Evolutionary conservation across 2,888 invertebrate genomes (phyloP).

Genomic region (Tiliacea aurago): DNA sequence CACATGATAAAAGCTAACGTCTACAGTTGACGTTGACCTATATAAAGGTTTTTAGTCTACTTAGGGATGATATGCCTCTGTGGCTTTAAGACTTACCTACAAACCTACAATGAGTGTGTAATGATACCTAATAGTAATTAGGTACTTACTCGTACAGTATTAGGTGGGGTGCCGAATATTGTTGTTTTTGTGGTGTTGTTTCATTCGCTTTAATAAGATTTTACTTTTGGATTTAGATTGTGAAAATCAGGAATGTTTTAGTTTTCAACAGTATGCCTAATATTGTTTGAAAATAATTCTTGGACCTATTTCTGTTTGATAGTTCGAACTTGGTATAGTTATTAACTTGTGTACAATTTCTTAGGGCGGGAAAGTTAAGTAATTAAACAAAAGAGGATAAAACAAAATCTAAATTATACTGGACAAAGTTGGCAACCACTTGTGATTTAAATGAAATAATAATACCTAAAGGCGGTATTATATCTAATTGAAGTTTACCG

Average conservation of each 20-base stretch:
- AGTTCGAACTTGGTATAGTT: background rate
- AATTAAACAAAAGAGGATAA: constrained; percentile 6
- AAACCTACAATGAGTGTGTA: constrained; percentile 22
- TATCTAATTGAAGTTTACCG: constrained; percentile 63
- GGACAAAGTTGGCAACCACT: constrained; percentile 45
- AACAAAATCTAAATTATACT: constrained; percentile 16
- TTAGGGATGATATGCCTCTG: constrained; percentile 30
- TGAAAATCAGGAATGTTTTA: too few relatives aligned
- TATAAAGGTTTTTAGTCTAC: constrained; percentile 41
- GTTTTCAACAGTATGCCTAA: too few relatives aligned
- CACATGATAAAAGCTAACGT: constrained; percentile 1
- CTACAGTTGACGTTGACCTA: constrained; percentile 32
- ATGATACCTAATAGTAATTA: constrained; percentile 2
- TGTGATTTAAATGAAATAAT: constrained; percentile 44
- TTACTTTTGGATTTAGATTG: too few relatives aligned
- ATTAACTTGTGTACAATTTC: background rate
- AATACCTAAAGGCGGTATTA: constrained; percentile 43
- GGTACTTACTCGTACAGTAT: too few relatives aligned
- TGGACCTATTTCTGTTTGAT: background rate
- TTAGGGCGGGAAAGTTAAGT: background rate
- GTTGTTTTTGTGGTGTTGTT: too few relatives aligned
- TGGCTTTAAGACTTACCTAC: background rate
- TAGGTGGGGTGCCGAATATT: too few relatives aligned
- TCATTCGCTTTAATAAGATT: too few relatives aligned
- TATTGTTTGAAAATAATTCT: background rate